These are phyloP conservation scores for Leptopterna dolabrata DNA, from an alignment of 2,888 invertebrate species.

Conservation along the genomic window DNA sequence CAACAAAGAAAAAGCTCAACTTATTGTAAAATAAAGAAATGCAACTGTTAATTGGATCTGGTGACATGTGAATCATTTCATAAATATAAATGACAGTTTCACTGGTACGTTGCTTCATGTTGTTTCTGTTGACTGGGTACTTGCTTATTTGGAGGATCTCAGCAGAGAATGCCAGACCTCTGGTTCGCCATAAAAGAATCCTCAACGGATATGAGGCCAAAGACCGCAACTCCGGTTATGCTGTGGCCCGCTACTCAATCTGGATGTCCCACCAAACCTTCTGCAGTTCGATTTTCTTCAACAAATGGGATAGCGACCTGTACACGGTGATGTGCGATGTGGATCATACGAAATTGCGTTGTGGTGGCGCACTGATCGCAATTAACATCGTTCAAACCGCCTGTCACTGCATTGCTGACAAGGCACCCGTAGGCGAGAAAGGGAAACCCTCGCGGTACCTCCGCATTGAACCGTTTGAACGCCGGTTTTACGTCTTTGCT, in stretches of 20 bases:
- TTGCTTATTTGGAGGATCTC: neutral
- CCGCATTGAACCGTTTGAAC: neutral
- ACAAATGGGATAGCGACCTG: neutral
- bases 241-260: neutral
- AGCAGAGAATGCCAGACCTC: neutral
- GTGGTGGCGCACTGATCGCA: neutral
- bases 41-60: too few relatives aligned
- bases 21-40: too few relatives aligned
- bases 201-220: neutral
- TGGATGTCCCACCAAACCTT: neutral
- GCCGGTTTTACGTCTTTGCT: neutral
- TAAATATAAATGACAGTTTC: too few relatives aligned
- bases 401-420: neutral
- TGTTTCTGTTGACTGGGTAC: too few relatives aligned
- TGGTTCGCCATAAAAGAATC: neutral
- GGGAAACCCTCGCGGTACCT: neutral
- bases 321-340: neutral
- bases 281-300: neutral
- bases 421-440: neutral
- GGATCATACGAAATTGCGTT: neutral
- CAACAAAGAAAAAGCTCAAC: too few relatives aligned
- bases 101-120: too few relatives aligned
- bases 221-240: neutral
- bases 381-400: neutral
- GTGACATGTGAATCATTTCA: too few relatives aligned